Conservation (phyloP, 2,113 vertebrate genomes). For the Rhinopomastus cyanomelas region DNA sequence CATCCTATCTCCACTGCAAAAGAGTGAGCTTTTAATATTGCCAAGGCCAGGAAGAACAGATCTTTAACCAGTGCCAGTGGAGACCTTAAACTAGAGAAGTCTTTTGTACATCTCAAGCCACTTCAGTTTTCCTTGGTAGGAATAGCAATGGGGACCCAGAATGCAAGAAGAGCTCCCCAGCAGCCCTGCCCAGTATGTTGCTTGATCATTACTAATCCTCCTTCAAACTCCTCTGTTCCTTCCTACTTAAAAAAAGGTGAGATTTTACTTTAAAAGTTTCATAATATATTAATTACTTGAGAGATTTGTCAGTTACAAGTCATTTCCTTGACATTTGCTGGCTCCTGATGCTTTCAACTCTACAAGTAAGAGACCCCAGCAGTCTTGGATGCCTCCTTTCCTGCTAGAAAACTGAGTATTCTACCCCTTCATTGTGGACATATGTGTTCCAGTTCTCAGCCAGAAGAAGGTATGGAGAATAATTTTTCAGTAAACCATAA, state of each 20-base stretch:
- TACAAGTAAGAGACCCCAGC: neutral
- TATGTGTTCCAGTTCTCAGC: neutral
- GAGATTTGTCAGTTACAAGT: neutral
- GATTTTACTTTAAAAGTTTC: neutral
- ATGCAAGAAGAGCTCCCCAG: rapidly evolving
- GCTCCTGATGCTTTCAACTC: neutral
- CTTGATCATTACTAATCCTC: neutral
- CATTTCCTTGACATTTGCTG: neutral
- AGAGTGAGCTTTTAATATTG: neutral
- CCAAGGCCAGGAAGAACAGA: rapidly evolving
- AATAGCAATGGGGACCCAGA: rapidly evolving
- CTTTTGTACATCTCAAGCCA: neutral
- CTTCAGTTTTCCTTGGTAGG: neutral
- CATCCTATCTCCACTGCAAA: neutral
- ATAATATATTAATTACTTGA: neutral
- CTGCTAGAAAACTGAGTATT: neutral
- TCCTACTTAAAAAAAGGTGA: neutral
- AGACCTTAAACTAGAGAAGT: neutral
- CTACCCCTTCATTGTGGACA: rapidly evolving
- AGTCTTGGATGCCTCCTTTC: neutral
- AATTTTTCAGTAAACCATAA: neutral
- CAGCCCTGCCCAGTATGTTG: no score
- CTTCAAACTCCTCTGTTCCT: neutral
- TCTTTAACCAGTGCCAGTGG: neutral
- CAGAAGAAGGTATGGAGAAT: neutral